Evolutionary conservation across 2,888 invertebrate species (phyloP).

Genomic region (Oligia latruncula): DNA sequence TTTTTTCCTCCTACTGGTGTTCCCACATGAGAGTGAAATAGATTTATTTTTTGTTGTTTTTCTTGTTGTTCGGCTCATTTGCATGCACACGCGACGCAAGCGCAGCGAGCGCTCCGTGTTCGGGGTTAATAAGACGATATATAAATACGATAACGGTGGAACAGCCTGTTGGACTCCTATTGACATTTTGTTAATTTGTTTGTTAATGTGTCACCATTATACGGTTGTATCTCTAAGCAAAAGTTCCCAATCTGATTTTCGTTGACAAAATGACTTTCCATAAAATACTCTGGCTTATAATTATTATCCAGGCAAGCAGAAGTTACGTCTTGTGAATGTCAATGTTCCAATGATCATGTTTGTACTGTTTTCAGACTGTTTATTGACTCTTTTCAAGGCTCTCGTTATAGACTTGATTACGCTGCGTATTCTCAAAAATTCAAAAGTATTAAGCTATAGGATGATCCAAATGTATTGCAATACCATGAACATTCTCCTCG

Average conservation of each 20-base stretch:
- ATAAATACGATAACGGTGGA: conserved; percentile 76
- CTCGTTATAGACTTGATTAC: not conserved
- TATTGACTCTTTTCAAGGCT: not conserved
- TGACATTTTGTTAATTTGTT: conserved; percentile 68
- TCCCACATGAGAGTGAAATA: conserved; percentile 62
- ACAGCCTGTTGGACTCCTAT: conserved; percentile 67
- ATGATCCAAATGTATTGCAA: not conserved
- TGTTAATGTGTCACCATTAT: conserved; percentile 55
- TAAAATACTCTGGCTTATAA: conserved; percentile 1
- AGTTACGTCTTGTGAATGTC: not conserved
- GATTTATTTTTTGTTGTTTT: conserved; percentile 55
- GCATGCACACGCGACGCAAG: conserved; percentile 74
- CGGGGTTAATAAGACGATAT: conserved; percentile 79
- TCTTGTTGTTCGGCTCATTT: conserved; percentile 70
- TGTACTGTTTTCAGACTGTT: not conserved
- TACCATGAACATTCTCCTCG: conserved; percentile 16
- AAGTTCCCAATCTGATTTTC: conserved; percentile 5
- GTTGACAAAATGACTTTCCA: not conserved
- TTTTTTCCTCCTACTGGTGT: conserved; percentile 47
- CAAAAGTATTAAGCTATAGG: not conserved
- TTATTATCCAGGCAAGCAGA: conserved; percentile 4
- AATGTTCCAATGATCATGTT: not conserved
- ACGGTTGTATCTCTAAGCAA: conserved; percentile 13
- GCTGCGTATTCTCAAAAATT: not conserved
- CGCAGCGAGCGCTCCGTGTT: conserved; percentile 71